phyloP scores from a whole-genome alignment of 2,797 vertebrate species.

The Coreius guichenoti region DNA sequence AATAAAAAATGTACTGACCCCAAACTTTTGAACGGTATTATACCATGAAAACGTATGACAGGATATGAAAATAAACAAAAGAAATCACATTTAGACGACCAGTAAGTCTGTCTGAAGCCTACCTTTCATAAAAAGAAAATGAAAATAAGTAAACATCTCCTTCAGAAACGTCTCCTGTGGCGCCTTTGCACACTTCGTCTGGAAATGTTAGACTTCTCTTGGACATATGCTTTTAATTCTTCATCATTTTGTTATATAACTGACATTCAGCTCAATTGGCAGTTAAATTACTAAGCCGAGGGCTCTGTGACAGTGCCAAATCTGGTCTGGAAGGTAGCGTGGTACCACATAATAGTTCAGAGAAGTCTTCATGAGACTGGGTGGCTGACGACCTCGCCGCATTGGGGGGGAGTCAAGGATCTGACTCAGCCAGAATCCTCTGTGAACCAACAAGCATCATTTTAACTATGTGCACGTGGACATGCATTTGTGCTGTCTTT shows the following conservation, averaged over 20 bases:
- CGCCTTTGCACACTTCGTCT: background rate
- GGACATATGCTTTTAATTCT: conserved; percentile 53
- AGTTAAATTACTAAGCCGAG: conserved; percentile 42
- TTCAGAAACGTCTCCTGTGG: background rate
- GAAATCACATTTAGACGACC: background rate
- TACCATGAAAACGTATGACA: background rate
- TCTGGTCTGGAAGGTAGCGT: conserved; percentile 28
- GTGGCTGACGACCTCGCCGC: conserved; percentile 17
- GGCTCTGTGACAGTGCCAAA: conserved; percentile 36
- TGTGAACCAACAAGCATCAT: background rate
- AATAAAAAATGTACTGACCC: background rate
- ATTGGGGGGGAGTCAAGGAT: conserved; percentile 28
- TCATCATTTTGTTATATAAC: conserved; percentile 37
- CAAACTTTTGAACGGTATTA: background rate
- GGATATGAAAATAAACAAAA: background rate
- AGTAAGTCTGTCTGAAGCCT: background rate
- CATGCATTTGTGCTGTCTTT: background rate
- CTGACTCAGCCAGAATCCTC: conserved; percentile 21
- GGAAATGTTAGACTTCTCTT: conserved; percentile 31
- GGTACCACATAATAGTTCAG: conserved; percentile 44
- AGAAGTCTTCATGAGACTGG: conserved; percentile 36
- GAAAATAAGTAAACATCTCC: background rate
- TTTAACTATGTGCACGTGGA: background rate
- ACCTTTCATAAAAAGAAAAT: background rate
- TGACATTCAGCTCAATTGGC: conserved; percentile 47